Base-by-base conservation (phyloP, 2,113 vertebrate species). In the Gorsachius goisagi region DNA sequence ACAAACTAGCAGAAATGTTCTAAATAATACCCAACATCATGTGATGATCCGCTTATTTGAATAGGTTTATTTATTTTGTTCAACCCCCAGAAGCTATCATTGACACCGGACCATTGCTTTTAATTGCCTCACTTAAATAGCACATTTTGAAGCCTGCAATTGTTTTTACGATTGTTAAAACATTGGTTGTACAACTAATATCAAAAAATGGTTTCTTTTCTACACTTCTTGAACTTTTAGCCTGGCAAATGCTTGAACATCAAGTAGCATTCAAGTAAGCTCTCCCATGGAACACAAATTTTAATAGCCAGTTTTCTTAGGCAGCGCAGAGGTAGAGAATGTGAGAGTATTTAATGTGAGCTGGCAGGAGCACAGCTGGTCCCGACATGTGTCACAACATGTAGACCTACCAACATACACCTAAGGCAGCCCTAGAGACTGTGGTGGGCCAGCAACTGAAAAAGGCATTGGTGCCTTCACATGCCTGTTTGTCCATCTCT, bases 1-100 rank as follows among this genome's bases (percentile, higher is more conserved):
- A 35, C 35, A 78, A 73, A 66, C 39, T 16, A 93, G 67, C 20
- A 96, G 66, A 79, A 83, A 72, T 90, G 11, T 64, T 88, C 94
- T 74, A 71, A 92, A 58, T 97, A 94, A 72, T 53, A 92, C 47
- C 53, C 95, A 97, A 89, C 88, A 96, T 94, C 84, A 49, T 74
- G 6, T 88, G 83, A 89, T 74, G 49, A 85, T 67, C 86, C 62
- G 64, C 82, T 96, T 92, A 79, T 90, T 97, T 96, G 96, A 95
- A 97, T 85, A 94, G 96, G 91, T 95, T 95, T 95, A 85, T 76
- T 93, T 94, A 91, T 98, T 98, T 98, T 7, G 9, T 23, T 88
- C 60, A 89, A 21, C 30, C 55, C 44, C 24, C 44, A 94, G 95
- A 97, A 95, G 44, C 77, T 81, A 71, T 85, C 77, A 85, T 66